Percentiles rank a stretch among this genome's conserved stretches.
These are phyloP conservation scores for Epizoanthus rinbou DNA, from an alignment of 92 coral and sea anemone genomes.

Conservation along the genomic window DNA sequence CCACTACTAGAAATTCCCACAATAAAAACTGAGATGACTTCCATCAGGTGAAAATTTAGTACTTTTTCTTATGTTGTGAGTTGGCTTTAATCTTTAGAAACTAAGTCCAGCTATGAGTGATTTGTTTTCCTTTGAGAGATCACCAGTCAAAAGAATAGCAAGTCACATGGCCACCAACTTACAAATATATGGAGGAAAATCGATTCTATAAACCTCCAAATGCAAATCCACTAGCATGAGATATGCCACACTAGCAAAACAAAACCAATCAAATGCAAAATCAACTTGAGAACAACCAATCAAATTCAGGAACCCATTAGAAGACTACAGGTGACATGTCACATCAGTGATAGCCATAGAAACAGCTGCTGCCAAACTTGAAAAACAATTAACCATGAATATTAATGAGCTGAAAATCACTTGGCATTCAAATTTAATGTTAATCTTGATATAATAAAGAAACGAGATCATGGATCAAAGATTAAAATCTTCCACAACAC, in stretches of 20 bases:
- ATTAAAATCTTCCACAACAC: not conserved
- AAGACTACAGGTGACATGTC: conserved; percentile 79
- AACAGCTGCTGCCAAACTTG: conserved; percentile 72
- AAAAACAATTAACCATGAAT: conserved; percentile 64
- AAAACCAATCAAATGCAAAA: conserved; percentile 68
- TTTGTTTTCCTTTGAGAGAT: conserved; percentile 3
- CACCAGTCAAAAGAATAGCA: conserved; percentile 25
- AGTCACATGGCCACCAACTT: conserved; percentile 74
- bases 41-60: conserved; percentile 56
- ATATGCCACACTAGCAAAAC: conserved; percentile 66
- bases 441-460: conserved; percentile 3
- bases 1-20: conserved; percentile 49
- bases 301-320: conserved; percentile 52
- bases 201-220: conserved; percentile 52
- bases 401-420: conserved; percentile 62
- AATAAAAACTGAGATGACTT: conserved; percentile 32
- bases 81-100: not conserved
- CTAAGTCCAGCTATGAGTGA: not conserved
- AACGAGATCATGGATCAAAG: not conserved
- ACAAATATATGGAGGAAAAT: conserved; percentile 42
- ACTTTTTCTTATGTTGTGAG: not conserved
- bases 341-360: conserved; percentile 62
- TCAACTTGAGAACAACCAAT: conserved; percentile 61
- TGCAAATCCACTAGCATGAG: conserved; percentile 73
- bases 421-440: conserved; percentile 69